phyloP scores from a whole-genome alignment of 2,888 invertebrate genomes.

The Trichogramma evanescens region DNA sequence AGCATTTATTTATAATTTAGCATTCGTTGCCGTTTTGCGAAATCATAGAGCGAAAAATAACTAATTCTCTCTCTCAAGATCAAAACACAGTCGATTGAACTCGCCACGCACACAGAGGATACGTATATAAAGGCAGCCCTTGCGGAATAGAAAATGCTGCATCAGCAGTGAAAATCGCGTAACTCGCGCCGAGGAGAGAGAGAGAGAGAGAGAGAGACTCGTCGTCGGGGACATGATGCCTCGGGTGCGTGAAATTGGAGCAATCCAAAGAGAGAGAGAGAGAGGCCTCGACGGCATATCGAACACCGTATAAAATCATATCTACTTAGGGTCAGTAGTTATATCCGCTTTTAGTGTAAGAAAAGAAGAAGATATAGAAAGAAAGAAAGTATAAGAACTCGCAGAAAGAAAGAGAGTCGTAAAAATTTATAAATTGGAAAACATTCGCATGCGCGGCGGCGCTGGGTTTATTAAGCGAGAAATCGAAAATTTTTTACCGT shows the following conservation, averaged over 20 bases:
- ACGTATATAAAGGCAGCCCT: no score
- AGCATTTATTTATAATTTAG: neutral
- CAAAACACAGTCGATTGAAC: no score
- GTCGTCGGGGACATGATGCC: constrained; percentile 14
- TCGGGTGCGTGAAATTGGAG: constrained; percentile 38
- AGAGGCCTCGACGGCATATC: constrained; percentile 23
- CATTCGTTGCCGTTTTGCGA: neutral
- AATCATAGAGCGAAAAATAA: no score
- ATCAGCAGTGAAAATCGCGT: neutral
- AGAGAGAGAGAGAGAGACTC: constrained; percentile 35
- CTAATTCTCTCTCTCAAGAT: no score
- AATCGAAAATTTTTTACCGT: constrained; percentile 37
- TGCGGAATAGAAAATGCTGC: neutral
- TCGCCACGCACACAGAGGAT: no score
- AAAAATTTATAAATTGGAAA: constrained; percentile 50
- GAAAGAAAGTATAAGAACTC: constrained; percentile 13
- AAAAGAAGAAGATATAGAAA: constrained; percentile 4
- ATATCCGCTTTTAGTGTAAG: neutral
- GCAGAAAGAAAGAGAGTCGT: constrained; percentile 30
- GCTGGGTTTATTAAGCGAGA: constrained; percentile 47
- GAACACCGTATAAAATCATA: no score
- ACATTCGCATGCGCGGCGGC: constrained; percentile 31
- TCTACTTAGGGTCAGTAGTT: no score
- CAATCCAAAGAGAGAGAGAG: constrained; percentile 37
- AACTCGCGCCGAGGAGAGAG: constrained; percentile 35